Conservation (phyloP, 2,888 invertebrate genomes). For the Harmothoe impar region DNA sequence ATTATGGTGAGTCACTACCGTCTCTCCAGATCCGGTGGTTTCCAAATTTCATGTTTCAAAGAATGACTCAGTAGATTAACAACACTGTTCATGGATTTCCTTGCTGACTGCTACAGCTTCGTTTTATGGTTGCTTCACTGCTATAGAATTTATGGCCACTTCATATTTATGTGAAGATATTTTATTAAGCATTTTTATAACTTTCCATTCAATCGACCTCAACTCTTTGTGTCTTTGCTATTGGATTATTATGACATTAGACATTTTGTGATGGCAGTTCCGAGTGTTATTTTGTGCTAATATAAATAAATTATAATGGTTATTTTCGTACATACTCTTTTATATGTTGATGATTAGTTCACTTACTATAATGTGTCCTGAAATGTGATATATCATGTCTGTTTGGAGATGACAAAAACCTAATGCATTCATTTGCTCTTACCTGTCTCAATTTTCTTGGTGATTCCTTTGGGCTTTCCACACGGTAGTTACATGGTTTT, state of each 20-base stretch:
- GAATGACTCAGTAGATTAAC: background rate
- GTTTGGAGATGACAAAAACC: background rate
- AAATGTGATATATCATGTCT: constrained; percentile 6
- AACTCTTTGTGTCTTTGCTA: constrained; percentile 31
- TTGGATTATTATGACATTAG: constrained; percentile 46
- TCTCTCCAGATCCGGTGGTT: background rate
- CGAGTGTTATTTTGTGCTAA: constrained; percentile 13
- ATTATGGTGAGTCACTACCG: background rate
- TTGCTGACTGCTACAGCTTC: background rate
- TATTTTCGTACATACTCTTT: constrained; percentile 50
- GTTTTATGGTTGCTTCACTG: background rate
- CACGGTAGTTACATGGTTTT: constrained; percentile 20
- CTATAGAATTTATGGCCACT: background rate
- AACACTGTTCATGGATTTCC: background rate
- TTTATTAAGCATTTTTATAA: constrained; percentile 3
- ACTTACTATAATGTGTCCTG: background rate
- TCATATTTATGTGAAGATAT: background rate
- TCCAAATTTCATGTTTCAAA: background rate
- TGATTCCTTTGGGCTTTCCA: constrained; percentile 49
- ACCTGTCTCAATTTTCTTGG: background rate
- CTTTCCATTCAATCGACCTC: constrained; percentile 46
- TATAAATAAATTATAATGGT: constrained; percentile 30
- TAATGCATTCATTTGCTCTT: constrained; percentile 31
- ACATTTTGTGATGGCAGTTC: background rate
- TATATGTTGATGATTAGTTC: constrained; percentile 49